Conservation (phyloP, 2,888 invertebrate species). For the Chrysolina haemoptera region DNA sequence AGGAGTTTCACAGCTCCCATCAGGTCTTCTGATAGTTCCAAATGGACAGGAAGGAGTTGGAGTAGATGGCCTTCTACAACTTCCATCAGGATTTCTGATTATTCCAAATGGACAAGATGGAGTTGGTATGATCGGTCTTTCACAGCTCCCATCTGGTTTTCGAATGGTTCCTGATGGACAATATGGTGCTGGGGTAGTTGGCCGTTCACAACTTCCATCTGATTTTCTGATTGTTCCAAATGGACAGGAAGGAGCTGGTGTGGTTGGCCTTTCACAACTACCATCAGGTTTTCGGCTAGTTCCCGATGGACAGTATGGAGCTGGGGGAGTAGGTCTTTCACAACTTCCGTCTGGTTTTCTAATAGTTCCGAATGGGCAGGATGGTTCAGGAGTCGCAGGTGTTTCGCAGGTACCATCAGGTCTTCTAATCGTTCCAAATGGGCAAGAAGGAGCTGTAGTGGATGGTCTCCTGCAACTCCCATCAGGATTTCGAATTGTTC, state of each 20-base stretch:
- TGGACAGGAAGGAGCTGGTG: constrained; percentile 12
- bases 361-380: constrained; percentile 37
- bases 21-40: constrained; percentile 34
- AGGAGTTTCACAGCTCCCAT: constrained; percentile 37
- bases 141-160: constrained; percentile 32
- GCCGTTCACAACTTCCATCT: constrained; percentile 24
- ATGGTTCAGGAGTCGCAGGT: constrained; percentile 42
- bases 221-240: constrained; percentile 17
- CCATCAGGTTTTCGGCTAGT: constrained; percentile 39
- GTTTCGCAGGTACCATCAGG: constrained; percentile 34
- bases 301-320: constrained; percentile 40
- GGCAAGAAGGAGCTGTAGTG: constrained; percentile 33
- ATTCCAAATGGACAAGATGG: constrained; percentile 37
- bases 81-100: constrained; percentile 31
- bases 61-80: constrained; percentile 23
- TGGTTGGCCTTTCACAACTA: constrained; percentile 32
- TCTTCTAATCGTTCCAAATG: constrained; percentile 24
- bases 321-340: constrained; percentile 33
- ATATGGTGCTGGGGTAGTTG: constrained; percentile 16
- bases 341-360: constrained; percentile 41
- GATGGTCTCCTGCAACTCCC: constrained; percentile 32
- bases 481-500: constrained; percentile 28
- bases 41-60: constrained; percentile 34
- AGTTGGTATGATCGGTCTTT: constrained; percentile 16
- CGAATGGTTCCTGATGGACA: constrained; percentile 18